phyloP scores from a whole-genome alignment of 2,113 vertebrate species.

The Abramis brama region DNA sequence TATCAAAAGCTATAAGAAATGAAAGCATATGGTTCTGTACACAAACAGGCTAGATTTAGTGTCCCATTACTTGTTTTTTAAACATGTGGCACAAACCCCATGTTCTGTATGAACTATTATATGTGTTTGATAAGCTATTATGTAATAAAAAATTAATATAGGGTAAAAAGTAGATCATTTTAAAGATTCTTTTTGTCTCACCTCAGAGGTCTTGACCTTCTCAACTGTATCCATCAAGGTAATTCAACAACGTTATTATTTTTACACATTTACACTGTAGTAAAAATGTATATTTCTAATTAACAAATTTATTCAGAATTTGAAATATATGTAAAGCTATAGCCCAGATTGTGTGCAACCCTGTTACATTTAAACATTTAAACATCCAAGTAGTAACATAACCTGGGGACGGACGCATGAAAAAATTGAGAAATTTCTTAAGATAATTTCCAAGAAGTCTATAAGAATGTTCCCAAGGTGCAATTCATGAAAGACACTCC shows the following conservation, averaged over 20 bases:
- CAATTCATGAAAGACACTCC: neutral
- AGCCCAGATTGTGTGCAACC: neutral
- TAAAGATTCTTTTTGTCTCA: neutral
- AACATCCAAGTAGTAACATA: too few relatives aligned
- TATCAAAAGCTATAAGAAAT: neutral
- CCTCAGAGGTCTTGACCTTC: neutral
- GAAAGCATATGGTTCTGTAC: conserved; percentile 1
- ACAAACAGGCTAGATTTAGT: conserved; percentile 2
- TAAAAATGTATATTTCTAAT: neutral
- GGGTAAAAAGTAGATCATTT: neutral
- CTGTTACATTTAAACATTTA: too few relatives aligned
- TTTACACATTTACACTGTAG: neutral
- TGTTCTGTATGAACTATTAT: neutral
- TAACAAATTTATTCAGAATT: neutral
- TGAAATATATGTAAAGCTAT: neutral
- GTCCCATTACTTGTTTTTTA: neutral
- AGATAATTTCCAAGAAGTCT: neutral
- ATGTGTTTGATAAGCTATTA: neutral
- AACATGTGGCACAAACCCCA: neutral
- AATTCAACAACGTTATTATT: neutral
- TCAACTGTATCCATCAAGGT: neutral
- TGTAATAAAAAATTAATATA: neutral
- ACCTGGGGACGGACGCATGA: too few relatives aligned
- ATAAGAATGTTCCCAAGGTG: neutral
- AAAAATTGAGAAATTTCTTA: neutral